These are phyloP conservation scores for Tyto alba DNA, from an alignment of 2,113 vertebrate species.

Conservation along the genomic window DNA sequence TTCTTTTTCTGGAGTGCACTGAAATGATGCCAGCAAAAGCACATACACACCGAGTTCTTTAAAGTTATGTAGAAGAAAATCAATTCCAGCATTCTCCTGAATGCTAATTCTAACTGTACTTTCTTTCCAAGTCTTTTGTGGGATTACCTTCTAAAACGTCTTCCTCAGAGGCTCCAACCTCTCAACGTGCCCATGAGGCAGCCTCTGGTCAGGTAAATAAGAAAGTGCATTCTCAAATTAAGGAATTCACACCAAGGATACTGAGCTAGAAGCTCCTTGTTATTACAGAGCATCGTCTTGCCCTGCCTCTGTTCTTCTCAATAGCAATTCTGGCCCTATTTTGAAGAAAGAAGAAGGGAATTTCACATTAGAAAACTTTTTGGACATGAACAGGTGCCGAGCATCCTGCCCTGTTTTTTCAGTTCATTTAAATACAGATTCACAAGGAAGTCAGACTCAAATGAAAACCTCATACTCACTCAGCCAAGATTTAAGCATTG, in stretches of 20 bases:
- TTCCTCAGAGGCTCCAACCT: not conserved
- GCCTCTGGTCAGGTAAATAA: not conserved
- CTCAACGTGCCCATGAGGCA: not conserved
- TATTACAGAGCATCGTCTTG: not conserved
- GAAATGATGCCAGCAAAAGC: not conserved
- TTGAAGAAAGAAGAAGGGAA: not conserved
- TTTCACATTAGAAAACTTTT: not conserved
- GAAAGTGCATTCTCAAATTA: not conserved
- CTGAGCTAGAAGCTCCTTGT: not conserved
- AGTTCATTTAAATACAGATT: not conserved
- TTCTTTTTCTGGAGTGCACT: not conserved
- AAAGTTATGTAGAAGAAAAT: not conserved
- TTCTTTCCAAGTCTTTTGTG: not conserved
- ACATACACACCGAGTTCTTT: fast-evolving
- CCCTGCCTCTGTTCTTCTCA: not conserved
- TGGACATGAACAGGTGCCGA: not conserved
- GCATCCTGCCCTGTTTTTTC: not conserved
- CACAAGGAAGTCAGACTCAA: not conserved
- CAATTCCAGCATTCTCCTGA: not conserved
- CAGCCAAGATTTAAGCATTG: not conserved
- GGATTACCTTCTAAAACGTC: not conserved
- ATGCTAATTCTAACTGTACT: not conserved
- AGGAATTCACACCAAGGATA: not conserved
- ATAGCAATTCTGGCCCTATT: not conserved
- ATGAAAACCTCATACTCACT: not conserved